phyloP scores from a whole-genome alignment of 2,888 invertebrate genomes.

The Synanthedon myopaeformis region DNA sequence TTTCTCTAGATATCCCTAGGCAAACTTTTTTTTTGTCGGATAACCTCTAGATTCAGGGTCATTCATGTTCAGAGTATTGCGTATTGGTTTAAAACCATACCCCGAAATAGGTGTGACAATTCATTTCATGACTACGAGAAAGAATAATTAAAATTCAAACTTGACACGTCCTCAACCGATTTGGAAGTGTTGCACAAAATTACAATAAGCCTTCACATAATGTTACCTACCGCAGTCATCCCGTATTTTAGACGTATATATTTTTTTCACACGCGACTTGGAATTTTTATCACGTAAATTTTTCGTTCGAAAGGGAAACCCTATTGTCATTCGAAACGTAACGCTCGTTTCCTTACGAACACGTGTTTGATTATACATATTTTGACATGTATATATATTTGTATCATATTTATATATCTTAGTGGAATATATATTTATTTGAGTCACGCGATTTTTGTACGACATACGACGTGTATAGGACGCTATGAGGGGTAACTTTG shows the following conservation, averaged over 20 bases:
- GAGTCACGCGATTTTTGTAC: constrained; percentile 62
- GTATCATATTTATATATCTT: not conserved
- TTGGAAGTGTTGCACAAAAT: constrained; percentile 48
- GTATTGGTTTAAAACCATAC: too few species aligned
- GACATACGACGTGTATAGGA: too few species aligned
- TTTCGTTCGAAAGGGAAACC: constrained; percentile 68
- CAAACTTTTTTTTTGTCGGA: too few species aligned
- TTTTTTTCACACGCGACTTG: constrained; percentile 66
- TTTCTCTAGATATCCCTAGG: too few species aligned
- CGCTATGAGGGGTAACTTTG: constrained; percentile 28
- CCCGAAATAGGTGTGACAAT: too few species aligned
- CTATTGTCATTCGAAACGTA: constrained; percentile 61
- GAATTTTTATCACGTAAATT: constrained; percentile 70
- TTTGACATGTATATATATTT: constrained; percentile 27
- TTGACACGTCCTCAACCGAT: constrained; percentile 51
- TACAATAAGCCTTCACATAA: constrained; percentile 52
- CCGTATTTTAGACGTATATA: constrained; percentile 57
- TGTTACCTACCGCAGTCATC: constrained; percentile 65
- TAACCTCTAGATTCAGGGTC: too few species aligned
- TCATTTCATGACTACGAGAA: too few species aligned
- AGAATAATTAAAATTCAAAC: too few species aligned
- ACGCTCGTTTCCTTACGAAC: constrained; percentile 59
- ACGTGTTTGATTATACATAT: constrained; percentile 50
- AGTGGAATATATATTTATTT: constrained; percentile 47
- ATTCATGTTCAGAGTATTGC: too few species aligned